Percentiles rank a stretch among this genome's conserved stretches.
These are phyloP conservation scores for Heliconius eleuchia DNA, from an alignment of 1,140 invertebrate species.

Conservation along the genomic window DNA sequence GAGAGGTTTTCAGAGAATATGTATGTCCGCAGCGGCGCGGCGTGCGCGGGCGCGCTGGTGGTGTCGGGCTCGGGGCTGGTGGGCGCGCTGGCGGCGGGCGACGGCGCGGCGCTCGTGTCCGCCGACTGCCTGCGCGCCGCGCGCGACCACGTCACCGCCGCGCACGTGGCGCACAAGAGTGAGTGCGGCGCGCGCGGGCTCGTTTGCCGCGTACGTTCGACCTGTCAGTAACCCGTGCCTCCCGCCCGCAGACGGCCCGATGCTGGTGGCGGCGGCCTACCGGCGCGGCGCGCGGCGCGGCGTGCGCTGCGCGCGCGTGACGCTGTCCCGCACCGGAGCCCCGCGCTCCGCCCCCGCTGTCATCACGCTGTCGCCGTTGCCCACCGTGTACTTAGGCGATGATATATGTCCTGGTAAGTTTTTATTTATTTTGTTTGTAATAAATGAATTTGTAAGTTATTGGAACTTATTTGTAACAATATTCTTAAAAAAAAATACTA, in stretches of 20 bases:
- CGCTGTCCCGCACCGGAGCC: constrained; percentile 60
- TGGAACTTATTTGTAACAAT: no score
- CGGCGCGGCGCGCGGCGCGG: constrained; percentile 69
- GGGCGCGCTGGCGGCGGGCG: constrained; percentile 84
- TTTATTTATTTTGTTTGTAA: background rate
- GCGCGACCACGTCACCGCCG: constrained; percentile 87
- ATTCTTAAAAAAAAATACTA: no score
- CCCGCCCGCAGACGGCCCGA: constrained; percentile 85
- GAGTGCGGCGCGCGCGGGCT: background rate
- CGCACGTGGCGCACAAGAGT: constrained; percentile 80
- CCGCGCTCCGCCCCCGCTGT: constrained; percentile 57
- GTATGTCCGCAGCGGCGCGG: constrained; percentile 81
- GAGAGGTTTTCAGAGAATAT: no score
- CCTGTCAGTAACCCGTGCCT: no score
- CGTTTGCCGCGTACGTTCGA: no score
- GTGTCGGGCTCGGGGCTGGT: constrained; percentile 93
- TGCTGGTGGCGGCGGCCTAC: constrained; percentile 86
- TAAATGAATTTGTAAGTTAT: no score
- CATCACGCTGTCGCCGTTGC: constrained; percentile 86
- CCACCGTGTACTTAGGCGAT: constrained; percentile 89
- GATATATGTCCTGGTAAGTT: constrained; percentile 70
- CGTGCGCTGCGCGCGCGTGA: constrained; percentile 62
- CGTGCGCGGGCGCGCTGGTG: constrained; percentile 90
- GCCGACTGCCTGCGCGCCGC: constrained; percentile 88
- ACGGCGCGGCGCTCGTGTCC: constrained; percentile 73